A percentile compares a stretch with the other conserved stretches of the same genome.
Conservation (phyloP, 2,797 vertebrate species). For the Enteromius unitaeniatus region DNA sequence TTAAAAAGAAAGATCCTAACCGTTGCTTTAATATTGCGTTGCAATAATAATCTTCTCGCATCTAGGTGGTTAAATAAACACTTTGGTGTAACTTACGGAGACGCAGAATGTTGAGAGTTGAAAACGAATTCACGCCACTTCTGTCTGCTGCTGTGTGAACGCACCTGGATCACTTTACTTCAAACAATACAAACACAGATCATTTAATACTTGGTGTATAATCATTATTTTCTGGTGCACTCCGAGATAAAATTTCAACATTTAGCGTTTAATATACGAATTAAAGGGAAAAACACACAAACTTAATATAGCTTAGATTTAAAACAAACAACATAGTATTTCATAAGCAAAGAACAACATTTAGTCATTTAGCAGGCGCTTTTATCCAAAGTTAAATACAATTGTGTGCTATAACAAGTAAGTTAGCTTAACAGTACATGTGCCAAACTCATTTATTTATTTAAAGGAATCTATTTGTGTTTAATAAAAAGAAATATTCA, state of each 20-base stretch:
- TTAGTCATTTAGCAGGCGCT: no score
- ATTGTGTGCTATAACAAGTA: no score
- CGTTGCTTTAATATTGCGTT: no score
- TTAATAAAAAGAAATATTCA: background rate
- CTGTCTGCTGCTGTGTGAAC: background rate
- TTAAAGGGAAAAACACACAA: no score
- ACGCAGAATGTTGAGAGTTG: conserved; percentile 10
- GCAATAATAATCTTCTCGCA: no score
- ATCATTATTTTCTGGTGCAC: background rate
- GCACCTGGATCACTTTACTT: background rate
- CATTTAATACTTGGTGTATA: background rate
- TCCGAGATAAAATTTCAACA: background rate
- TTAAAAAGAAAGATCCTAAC: no score
- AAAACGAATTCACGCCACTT: background rate
- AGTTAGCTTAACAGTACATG: no score
- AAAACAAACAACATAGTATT: background rate
- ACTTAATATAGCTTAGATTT: no score
- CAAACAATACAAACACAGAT: background rate
- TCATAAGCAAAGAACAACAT: background rate
- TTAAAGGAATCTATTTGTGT: background rate
- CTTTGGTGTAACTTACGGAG: no score
- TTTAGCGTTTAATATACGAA: background rate
- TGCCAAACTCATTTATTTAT: background rate
- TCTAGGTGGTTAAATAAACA: no score
- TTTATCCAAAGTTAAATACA: no score